Base-by-base conservation (phyloP, 2,797 vertebrate species). In the Cyclura pinguis region DNA sequence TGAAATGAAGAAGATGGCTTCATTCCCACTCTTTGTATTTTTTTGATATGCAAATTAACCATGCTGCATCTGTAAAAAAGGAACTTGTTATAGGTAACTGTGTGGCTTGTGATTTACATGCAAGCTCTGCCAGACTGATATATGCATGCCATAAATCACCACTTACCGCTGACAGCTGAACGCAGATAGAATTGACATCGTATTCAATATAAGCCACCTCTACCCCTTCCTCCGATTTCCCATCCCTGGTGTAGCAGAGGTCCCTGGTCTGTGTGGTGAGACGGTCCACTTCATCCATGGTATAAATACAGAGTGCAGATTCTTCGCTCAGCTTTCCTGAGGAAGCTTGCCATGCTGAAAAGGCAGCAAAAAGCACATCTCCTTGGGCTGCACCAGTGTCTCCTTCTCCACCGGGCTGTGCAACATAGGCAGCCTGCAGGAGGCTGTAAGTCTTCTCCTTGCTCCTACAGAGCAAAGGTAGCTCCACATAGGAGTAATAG, bases 141-240 rank as follows among this genome's bases (percentile, higher is more conserved):
- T 12, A 35, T 32, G 5, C 10, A 32, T 38, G 35, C 50, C 6
- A 18, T 10, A 27, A 69, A 73, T 3, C 18, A 35, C 42, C 52
- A 96, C 98, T 98, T 95, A 99, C 99, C 95, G 97, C 97, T 0
- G 98, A 99, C 91, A 99, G 97, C 96, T 98, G 98, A 89, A 98
- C 98, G 24, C 99, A 99, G 97, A 98, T 98, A 47, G 99, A 99
- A 88, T 98, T 99, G 96, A 99, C 99, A 18, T 99, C 99, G 0
- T 99, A 99, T 90, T 99, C 99, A 0, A 99, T 99, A 96, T 99
- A 99, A 0, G 99, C 98, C 1, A 98, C 98, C 93, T 99, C 98
- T 0, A 50, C 35, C 38, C 98, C 98, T 0, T 96, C 96, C n/a
- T 98, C 97, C 0, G 96, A 94, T 52, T 92, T 98, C 8, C 99